These are phyloP conservation scores for Onthophagus sagittarius DNA, from an alignment of 2,888 invertebrate genomes.

Conservation along the genomic window DNA sequence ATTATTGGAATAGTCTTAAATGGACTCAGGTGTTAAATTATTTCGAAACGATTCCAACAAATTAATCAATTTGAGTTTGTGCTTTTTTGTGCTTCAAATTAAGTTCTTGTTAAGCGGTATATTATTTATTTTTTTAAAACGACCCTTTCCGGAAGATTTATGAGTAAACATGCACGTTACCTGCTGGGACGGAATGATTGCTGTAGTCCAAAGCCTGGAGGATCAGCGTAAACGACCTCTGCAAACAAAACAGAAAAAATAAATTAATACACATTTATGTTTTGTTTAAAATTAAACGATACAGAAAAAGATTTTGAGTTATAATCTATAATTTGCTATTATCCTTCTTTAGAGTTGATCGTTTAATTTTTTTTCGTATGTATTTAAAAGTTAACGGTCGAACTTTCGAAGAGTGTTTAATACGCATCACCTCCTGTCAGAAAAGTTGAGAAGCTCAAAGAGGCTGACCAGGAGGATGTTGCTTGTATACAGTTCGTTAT, in stretches of 20 bases:
- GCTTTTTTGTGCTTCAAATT: too few species aligned
- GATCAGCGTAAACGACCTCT: conserved; percentile 91
- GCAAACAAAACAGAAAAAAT: conserved; percentile 49
- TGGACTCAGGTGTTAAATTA: not conserved
- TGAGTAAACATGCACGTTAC: conserved; percentile 17
- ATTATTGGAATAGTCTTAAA: not conserved
- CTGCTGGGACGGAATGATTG: conserved; percentile 61
- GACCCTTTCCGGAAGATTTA: conserved; percentile 5
- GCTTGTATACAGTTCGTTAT: not conserved
- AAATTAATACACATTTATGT: conserved; percentile 4
- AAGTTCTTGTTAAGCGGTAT: not conserved
- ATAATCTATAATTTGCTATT: not conserved
- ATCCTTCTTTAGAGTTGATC: not conserved
- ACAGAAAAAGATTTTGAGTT: not conserved
- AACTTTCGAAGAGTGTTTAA: not conserved
- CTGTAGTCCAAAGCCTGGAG: conserved; percentile 86
- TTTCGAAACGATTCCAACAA: too few species aligned
- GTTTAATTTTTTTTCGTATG: not conserved
- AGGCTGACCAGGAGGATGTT: not conserved
- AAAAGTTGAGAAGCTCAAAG: not conserved
- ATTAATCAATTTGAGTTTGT: too few species aligned
- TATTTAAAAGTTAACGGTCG: not conserved
- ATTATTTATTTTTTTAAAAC: not conserved
- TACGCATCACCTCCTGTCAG: not conserved
- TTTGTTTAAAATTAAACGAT: not conserved